Evolutionary conservation across 2,888 invertebrate species (phyloP), one percentile per base, ranked within the genome.

Genomic region (Drosophila gaucha): DNA sequence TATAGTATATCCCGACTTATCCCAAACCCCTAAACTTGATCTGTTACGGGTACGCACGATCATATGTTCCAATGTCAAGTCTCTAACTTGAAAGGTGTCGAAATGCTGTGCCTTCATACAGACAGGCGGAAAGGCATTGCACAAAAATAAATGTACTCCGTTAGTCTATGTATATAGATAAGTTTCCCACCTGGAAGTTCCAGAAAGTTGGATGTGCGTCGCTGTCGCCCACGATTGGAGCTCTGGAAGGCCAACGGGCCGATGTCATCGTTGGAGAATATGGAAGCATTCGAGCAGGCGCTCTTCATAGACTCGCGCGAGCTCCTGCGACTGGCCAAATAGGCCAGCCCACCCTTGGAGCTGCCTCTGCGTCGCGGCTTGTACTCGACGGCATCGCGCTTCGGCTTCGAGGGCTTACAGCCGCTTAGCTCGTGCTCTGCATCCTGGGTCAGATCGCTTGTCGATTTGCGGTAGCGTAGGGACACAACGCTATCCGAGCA

Each of bases 121-220:
- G n/a, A n/a, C n/a, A n/a, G n/a, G n/a, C n/a, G n/a, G n/a, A n/a
- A n/a, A n/a, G n/a, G n/a, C n/a, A n/a, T n/a, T n/a, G n/a, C n/a
- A n/a, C n/a, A n/a, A n/a, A n/a, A n/a, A n/a, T n/a, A n/a, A n/a
- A n/a, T n/a, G n/a, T n/a, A n/a, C n/a, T n/a, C n/a, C n/a, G n/a
- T n/a, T n/a, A n/a, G n/a, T n/a, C n/a, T n/a, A n/a, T n/a, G n/a
- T 16, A 16, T 35, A 16, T 9, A 9, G 16, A 3, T 6, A n/a
- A 3, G 4, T 35, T 14, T 46, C 92, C 92, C 90, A 97, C 97
- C 96, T 91, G 97, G 97, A 78, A 97, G 91, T 90, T 97, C 97
- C 51, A 97, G 93, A 90, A 97, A 97, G 92, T 97, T 97, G 1
- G 97, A 97, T 3, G 96, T 97, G 76, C 97, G 93, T 26, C 97